phyloP scores from a whole-genome alignment of 2,113 vertebrate species.

The Perognathus longimembris region DNA sequence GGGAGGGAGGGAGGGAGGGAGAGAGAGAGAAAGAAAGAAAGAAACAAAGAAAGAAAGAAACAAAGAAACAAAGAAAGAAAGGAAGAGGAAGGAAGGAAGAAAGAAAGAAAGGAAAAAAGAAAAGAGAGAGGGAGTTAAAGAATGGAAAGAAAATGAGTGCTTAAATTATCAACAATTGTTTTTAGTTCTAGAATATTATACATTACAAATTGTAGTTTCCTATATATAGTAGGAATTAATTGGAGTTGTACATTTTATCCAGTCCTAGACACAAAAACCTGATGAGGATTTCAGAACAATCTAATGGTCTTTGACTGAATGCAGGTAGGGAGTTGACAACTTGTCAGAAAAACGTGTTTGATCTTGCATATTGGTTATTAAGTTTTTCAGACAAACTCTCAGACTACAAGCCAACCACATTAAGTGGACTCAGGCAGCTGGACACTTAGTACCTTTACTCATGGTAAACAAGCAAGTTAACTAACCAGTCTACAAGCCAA shows the following conservation, averaged over 20 bases:
- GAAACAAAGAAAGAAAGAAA: too few relatives aligned
- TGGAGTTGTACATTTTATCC: slow-evolving; percentile 13
- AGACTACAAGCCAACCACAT: background rate
- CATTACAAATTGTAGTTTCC: background rate
- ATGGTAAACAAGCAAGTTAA: background rate
- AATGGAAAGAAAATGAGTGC: too few relatives aligned
- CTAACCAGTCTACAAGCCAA: background rate
- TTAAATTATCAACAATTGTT: too few relatives aligned
- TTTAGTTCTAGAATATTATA: background rate
- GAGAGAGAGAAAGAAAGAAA: too few relatives aligned
- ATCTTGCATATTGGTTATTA: background rate
- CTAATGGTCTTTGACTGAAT: background rate
- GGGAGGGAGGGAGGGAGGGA: too few relatives aligned
- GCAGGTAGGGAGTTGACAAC: background rate
- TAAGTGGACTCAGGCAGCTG: background rate
- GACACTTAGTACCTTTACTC: background rate
- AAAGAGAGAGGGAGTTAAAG: too few relatives aligned
- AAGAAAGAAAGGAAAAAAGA: too few relatives aligned
- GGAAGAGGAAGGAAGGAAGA: too few relatives aligned
- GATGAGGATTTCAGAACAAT: slow-evolving; percentile 10
- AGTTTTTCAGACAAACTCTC: slow-evolving; percentile 33
- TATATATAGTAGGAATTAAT: background rate
- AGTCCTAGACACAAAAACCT: background rate
- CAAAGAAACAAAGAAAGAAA: too few relatives aligned
- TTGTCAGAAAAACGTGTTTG: background rate